Evolutionary conservation across 2,797 vertebrate species (phyloP), one percentile per base, ranked within the genome.

Genomic region (Ceryle rudis): DNA sequence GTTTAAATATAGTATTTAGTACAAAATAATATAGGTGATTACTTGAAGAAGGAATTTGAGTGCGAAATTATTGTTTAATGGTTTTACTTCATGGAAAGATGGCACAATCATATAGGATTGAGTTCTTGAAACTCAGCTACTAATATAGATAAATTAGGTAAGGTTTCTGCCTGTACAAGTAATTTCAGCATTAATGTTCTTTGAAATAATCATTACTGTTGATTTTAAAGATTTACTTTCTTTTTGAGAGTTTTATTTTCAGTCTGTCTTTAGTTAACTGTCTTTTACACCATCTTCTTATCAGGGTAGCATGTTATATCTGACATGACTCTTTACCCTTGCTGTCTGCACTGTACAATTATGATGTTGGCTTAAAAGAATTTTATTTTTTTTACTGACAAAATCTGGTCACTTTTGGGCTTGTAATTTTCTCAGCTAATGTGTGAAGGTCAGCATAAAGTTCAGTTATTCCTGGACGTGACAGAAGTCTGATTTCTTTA

Each of bases 351-450:
- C 60, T 92, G 39, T 47, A 33, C 75, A 92, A 90, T 96, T 86
- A 93, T 60, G 20, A 61, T 57, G 55, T 65, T 94, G 61, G 16
- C 44, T 81, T 80, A 66, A 80, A 93, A 80, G 18, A 84, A 55
- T 60, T 90, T 55, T 75, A 28, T 31, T 51, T 83, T 83, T 75
- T 88, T 79, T 49, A n/a, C 37, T 47, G 54, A 65, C 75, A 83
- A 90, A 72, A 2, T 57, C 70, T 84, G 73, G 35, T 92, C 86
- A 86, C 37, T 92, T 93, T 84, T 62, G 39, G 60, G n/a, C 64
- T 92, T 82, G 18, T 70, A 89, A 86, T 92, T 96, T 96, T 93
- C 78, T 82, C 60, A 80, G 64, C 55, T 92, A 82, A 87, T 90
- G 74, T 73, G 26, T 77, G 67, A 82, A 66, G 89, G 92, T 94